phyloP scores from a whole-genome alignment of 2,888 invertebrate genomes.

The Diarsia brunnea region DNA sequence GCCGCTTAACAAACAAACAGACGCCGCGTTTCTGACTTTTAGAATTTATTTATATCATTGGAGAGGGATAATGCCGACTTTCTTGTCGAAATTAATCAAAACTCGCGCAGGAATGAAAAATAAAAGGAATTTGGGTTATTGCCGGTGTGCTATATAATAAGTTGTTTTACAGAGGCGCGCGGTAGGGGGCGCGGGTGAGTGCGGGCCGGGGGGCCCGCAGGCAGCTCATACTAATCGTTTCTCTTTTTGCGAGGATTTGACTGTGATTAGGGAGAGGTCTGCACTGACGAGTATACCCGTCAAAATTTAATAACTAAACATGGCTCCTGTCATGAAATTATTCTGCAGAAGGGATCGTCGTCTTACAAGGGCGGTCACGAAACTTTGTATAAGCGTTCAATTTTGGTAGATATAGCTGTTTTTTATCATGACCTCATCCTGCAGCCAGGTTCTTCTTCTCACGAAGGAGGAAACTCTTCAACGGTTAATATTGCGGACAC shows the following conservation, averaged over 20 bases:
- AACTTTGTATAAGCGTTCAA: too few relatives aligned
- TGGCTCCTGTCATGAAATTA: too few relatives aligned
- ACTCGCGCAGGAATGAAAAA: conserved; percentile 62
- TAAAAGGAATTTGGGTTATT: conserved; percentile 66
- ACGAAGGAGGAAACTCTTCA: too few relatives aligned
- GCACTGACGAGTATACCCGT: background rate
- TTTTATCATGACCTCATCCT: too few relatives aligned
- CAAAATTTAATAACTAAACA: too few relatives aligned
- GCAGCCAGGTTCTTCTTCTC: too few relatives aligned
- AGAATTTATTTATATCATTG: conserved; percentile 73
- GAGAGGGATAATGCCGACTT: conserved; percentile 65
- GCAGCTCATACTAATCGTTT: conserved; percentile 36
- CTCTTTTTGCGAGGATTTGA: conserved; percentile 37
- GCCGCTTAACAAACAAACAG: conserved; percentile 69
- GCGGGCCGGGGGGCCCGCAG: background rate
- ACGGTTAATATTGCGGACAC: too few relatives aligned
- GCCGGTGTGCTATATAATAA: conserved; percentile 54
- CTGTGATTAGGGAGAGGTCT: conserved; percentile 42
- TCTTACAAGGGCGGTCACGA: too few relatives aligned
- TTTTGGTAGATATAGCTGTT: too few relatives aligned
- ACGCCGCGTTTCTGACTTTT: conserved; percentile 56
- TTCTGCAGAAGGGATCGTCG: too few relatives aligned
- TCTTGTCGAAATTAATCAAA: conserved; percentile 71
- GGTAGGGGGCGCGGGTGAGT: background rate
- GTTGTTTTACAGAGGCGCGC: conserved; percentile 45